These are phyloP conservation scores for Ophioninae sp. DNA, from an alignment of 2,888 invertebrate genomes.

Conservation along the genomic window DNA sequence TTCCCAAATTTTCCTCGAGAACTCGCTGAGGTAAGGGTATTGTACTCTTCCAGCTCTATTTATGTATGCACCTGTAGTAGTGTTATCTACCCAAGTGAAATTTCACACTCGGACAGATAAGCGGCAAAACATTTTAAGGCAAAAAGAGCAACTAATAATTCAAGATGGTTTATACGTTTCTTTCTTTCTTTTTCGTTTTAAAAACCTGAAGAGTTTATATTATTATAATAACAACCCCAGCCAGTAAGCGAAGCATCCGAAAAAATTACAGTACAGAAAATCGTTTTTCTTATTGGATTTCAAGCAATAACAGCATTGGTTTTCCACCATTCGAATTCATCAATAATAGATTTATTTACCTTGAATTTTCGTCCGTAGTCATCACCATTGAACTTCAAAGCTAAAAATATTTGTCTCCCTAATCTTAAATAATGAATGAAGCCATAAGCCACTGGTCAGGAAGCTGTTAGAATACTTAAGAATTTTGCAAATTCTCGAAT, in stretches of 20 bases:
- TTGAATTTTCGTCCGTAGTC: conserved; percentile 10
- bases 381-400: background rate
- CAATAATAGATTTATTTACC: too few relatives aligned
- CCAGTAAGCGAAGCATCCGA: conserved; percentile 29
- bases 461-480: too few relatives aligned
- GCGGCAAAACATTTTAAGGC: too few relatives aligned
- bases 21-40: conserved; percentile 47
- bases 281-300: conserved; percentile 26
- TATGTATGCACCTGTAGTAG: conserved; percentile 8
- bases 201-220: conserved; percentile 3
- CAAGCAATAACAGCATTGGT: too few relatives aligned
- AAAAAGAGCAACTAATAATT: conserved; percentile 2
- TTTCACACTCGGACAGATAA: too few relatives aligned
- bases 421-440: conserved; percentile 3
- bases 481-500: too few relatives aligned
- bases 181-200: conserved; percentile 2
- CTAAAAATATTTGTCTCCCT: conserved; percentile 17
- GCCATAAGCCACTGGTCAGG: conserved; percentile 30
- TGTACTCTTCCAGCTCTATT: conserved; percentile 12
- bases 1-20: conserved; percentile 65
- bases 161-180: conserved; percentile 8
- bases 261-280: conserved; percentile 33
- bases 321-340: too few relatives aligned
- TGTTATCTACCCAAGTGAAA: conserved; percentile 11
- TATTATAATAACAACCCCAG: conserved; percentile 11